phyloP scores from a whole-genome alignment of 64 coral and sea anemone species.

The Actinia equina region DNA sequence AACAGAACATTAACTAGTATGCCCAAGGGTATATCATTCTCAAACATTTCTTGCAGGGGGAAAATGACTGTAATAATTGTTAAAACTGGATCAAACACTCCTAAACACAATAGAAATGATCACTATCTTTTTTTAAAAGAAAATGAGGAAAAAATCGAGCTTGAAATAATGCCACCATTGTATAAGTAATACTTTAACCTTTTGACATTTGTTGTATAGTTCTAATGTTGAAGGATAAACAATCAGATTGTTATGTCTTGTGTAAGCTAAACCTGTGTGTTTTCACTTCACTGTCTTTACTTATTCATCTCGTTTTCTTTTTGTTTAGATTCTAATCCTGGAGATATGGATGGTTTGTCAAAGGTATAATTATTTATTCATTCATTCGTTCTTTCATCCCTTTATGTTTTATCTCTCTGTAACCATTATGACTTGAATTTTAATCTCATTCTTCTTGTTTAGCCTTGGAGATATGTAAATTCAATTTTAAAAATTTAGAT shows the following conservation, averaged over 20 bases:
- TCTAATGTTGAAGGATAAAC: neutral
- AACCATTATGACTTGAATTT: neutral
- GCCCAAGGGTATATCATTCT: neutral
- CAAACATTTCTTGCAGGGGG: neutral
- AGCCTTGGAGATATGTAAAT: neutral
- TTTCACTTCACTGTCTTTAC: neutral
- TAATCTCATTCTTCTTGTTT: neutral
- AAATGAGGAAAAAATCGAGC: neutral
- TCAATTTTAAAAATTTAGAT: too few relatives aligned
- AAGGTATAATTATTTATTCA: constrained; percentile 28
- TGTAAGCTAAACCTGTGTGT: neutral
- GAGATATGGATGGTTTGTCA: constrained; percentile 64
- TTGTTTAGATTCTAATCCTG: constrained; percentile 56
- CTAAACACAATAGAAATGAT: neutral
- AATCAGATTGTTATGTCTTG: neutral
- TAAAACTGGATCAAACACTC: neutral
- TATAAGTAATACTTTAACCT: neutral
- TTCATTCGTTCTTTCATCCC: neutral
- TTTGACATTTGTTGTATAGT: neutral
- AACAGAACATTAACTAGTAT: neutral
- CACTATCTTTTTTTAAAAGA: neutral
- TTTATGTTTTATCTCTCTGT: neutral
- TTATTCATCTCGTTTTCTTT: neutral
- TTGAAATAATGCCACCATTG: neutral
- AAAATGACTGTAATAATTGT: neutral